Evolutionary conservation across 2,888 invertebrate genomes (phyloP), one percentile per base, ranked within the genome.

Genomic region (Druceiella hillmani): DNA sequence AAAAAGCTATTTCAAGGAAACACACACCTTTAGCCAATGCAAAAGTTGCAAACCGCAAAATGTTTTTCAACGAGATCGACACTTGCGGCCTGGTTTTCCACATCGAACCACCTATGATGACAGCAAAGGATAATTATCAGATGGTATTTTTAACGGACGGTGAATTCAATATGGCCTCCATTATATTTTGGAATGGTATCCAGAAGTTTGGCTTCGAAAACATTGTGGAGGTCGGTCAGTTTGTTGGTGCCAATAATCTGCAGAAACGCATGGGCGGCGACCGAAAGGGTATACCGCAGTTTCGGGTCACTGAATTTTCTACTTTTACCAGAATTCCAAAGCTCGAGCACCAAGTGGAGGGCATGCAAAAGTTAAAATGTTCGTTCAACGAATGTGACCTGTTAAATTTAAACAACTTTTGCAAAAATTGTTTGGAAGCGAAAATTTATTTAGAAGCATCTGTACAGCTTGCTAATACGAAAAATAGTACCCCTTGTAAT

Each of bases 21-120:
- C 12, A 10, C 10, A 27, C 27, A 5, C 10, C 9, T 27, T 7
- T 27, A 27, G 5, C 7, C 10, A 27, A 4, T 4, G 27, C 10
- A 5, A 10, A 47, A 3, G 48, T 54, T 11, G 33, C 48, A 11
- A 55, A 52, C 26, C 66, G 67, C 44, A 53, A 56, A 40, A 69
- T 75, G 3, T 43, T 56, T 6, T 81, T 79, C 53, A 76, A 78
- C 43, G 88, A 88, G 68, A 70, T 87, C 45, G 88, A 89, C 60
- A 78, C 81, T 6, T 74, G 81, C 3, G 88, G 87, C 2, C 51
- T 85, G 2, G 70, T 87, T 24, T 68, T 82, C 14, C 59, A 66
- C 38, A 64, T 80, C 22, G 74, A 72, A 44, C 68, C 74, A 14
- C 56, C 66, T 15, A 64, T 61, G 14, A 54, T 59, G 40, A 53